Conservation (phyloP, 2,888 invertebrate genomes). For the Phaedon cochleariae region DNA sequence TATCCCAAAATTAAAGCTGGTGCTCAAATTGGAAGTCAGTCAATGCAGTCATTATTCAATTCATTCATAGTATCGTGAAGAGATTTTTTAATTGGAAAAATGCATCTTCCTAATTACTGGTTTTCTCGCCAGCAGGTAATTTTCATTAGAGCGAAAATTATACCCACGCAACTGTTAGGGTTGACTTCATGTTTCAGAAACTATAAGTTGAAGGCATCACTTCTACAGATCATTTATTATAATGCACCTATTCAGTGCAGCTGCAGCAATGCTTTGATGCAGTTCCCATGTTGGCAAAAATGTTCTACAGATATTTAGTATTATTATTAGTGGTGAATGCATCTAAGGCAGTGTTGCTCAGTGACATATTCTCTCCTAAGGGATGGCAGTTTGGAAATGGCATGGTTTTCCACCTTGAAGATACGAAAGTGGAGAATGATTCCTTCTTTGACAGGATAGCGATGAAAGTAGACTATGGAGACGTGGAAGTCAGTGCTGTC, state of each 20-base stretch:
- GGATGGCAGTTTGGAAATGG: slow-evolving; percentile 52
- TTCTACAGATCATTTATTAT: neutral
- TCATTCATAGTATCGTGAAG: neutral
- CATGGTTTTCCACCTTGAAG: slow-evolving; percentile 50
- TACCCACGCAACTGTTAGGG: slow-evolving; percentile 56
- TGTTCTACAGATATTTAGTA: slow-evolving; percentile 41
- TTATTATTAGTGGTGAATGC: slow-evolving; percentile 44
- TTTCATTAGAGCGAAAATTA: neutral
- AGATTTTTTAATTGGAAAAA: neutral
- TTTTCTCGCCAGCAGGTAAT: neutral
- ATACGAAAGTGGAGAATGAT: slow-evolving; percentile 48
- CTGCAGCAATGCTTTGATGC: neutral
- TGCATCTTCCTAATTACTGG: neutral
- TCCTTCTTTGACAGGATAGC: slow-evolving; percentile 65
- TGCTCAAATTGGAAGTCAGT: no score
- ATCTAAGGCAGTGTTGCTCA: slow-evolving; percentile 45
- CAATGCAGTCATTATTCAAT: neutral
- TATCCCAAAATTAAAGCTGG: no score
- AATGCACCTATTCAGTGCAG: neutral
- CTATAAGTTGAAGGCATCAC: slow-evolving; percentile 51
- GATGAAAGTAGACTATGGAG: slow-evolving; percentile 66
- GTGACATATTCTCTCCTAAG: slow-evolving; percentile 48
- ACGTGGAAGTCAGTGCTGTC: slow-evolving; percentile 65
- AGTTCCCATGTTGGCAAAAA: slow-evolving; percentile 5
- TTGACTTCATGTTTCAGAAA: slow-evolving; percentile 56